phyloP scores from a whole-genome alignment of 2,888 invertebrate species.

The Cephus rjabovi region DNA sequence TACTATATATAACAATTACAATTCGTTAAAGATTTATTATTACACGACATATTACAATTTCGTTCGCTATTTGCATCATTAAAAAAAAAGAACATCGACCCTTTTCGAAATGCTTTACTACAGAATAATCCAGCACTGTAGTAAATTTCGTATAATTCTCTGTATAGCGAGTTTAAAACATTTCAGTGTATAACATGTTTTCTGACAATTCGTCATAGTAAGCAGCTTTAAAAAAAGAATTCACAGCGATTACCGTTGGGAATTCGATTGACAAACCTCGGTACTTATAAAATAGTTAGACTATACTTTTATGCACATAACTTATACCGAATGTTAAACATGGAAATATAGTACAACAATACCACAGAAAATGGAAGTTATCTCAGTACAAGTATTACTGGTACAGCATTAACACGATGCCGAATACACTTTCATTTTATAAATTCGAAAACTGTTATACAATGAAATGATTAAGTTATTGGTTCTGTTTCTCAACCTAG shows the following conservation, averaged over 20 bases:
- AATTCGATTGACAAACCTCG: neutral
- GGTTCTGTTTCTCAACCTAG: conserved; percentile 10
- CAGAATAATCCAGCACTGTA: conserved; percentile 14
- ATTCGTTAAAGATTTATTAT: neutral
- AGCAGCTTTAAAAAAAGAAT: neutral
- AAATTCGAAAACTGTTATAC: neutral
- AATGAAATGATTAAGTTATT: conserved; percentile 13
- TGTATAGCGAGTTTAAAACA: neutral
- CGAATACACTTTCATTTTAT: neutral
- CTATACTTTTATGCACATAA: neutral
- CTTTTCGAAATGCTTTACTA: conserved; percentile 12
- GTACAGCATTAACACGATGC: neutral
- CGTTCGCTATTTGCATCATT: neutral
- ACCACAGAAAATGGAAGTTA: neutral
- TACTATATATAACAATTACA: conserved; percentile 47
- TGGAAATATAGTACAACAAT: neutral
- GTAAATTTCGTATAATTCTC: neutral
- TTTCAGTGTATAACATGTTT: neutral
- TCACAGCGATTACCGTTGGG: neutral
- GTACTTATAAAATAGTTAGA: neutral
- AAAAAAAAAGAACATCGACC: neutral
- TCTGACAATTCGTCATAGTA: neutral
- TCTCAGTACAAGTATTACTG: neutral
- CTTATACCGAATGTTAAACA: neutral
- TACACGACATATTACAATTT: neutral